Evolutionary conservation across 1,140 invertebrate species (phyloP), one percentile per base, ranked within the genome.

Genomic region (Drosophila ficusphila): DNA sequence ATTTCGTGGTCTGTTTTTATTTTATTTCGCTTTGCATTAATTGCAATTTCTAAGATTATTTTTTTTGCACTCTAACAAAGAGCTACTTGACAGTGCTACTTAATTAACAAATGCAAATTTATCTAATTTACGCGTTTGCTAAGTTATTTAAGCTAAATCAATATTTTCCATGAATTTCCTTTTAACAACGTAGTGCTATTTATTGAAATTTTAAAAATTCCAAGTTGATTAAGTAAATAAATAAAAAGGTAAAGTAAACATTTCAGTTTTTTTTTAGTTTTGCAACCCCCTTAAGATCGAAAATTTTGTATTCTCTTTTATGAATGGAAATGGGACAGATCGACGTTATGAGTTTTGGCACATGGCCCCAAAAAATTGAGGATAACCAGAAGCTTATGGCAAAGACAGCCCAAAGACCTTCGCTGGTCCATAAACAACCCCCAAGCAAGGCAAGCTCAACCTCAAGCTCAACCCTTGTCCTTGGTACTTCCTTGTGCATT

Each of bases 381-480:
- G 38, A 64, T 25, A 36, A 9, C n/a, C 27, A 25, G 8, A 65
- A 33, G 36, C 19, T 34, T 4, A 51, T 16, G 27, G 27, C 27
- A 12, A 38, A 39, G 33, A 38, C 64, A 71, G 52, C 67, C 53
- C 67, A 69, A 71, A 34, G 16, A 53, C 54, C 68, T 62, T 73
- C 25, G 67, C 31, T 16, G 27, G 3, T 29, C 16, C 41, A 7
- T 42, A 47, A 72, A 70, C 70, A 75, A 51, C 71, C 71, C 71
- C 71, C 70, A 74, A 38, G n/a, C n/a, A n/a, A 34, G 52, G n/a
- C 19, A 36, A 53, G 53, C 77, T 88, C 82, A 88, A 88, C 82
- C 82, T n/a, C 19, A 36, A 53, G 53, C 77, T 88, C 82, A 88
- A 88, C 82, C 82, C 82, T 68, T 86, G 82, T 88, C 73, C 77